phyloP scores from a whole-genome alignment of 1,140 invertebrate genomes.

The Oppia nitens region DNA sequence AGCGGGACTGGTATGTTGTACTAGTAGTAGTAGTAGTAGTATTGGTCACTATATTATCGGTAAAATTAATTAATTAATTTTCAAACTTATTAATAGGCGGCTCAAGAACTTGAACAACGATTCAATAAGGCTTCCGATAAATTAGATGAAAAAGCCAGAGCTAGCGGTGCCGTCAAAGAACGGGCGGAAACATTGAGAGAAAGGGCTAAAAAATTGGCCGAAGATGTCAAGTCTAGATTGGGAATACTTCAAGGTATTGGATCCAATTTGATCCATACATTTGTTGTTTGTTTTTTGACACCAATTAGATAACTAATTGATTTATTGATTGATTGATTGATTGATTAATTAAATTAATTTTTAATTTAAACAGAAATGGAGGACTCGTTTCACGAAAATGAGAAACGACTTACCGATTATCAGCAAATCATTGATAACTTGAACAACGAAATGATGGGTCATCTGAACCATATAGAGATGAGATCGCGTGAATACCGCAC shows the following conservation, averaged over 20 bases:
- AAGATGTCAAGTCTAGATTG: constrained; percentile 52
- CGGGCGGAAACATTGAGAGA: constrained; percentile 52
- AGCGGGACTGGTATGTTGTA: constrained; percentile 31
- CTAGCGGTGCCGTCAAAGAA: constrained; percentile 45
- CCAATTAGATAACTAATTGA: constrained; percentile 1
- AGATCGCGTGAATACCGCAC: constrained; percentile 33
- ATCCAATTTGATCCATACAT: background rate
- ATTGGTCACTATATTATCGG: background rate
- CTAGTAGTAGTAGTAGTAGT: background rate
- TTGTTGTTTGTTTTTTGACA: background rate
- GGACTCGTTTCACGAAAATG: constrained; percentile 31
- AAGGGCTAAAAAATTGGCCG: constrained; percentile 52
- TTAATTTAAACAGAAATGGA: constrained; percentile 32
- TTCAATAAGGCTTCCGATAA: constrained; percentile 41
- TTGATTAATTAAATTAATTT: constrained; percentile 14
- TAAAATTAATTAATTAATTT: background rate
- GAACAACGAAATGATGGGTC: constrained; percentile 31
- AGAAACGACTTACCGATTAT: constrained; percentile 30
- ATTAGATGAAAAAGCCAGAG: constrained; percentile 40
- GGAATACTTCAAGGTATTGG: constrained; percentile 44
- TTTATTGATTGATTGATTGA: constrained; percentile 7
- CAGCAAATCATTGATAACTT: constrained; percentile 30
- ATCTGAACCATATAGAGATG: constrained; percentile 31
- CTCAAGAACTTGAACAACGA: constrained; percentile 34
- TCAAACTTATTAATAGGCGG: constrained; percentile 23